Evolutionary conservation across 2,113 vertebrate genomes (phyloP).

Genomic region (Notiomystis cincta): DNA sequence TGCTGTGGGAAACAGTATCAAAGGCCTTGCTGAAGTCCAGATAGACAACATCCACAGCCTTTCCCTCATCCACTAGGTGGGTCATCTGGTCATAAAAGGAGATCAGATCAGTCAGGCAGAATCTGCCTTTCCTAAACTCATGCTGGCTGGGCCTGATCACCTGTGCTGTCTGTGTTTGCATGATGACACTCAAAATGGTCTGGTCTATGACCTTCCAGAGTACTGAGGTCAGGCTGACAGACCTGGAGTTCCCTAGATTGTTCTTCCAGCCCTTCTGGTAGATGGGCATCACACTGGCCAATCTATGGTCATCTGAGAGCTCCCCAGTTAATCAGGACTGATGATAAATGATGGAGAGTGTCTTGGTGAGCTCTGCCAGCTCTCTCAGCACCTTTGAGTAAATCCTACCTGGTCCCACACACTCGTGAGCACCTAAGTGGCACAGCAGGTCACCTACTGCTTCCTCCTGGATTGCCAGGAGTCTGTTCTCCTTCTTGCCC

Average conservation of each 20-base stretch:
- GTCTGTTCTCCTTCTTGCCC: background rate
- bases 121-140: background rate
- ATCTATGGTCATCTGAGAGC: too few relatives aligned
- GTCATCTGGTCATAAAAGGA: background rate
- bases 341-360: background rate
- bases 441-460: background rate
- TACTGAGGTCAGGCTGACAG: background rate
- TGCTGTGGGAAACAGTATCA: background rate
- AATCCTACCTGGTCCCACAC: background rate
- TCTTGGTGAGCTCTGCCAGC: background rate
- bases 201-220: background rate
- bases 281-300: background rate
- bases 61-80: accelerated
- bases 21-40: background rate
- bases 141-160: background rate
- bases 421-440: background rate
- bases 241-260: background rate
- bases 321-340: background rate
- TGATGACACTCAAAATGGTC: background rate
- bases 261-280: background rate
- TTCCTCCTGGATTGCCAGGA: background rate
- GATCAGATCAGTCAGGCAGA: too few relatives aligned
- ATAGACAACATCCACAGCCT: background rate
- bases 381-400: too few relatives aligned
- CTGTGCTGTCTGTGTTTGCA: too few relatives aligned